Evolutionary conservation across 2,797 vertebrate species (phyloP).

Genomic region (Peromyscus attwateri): DNA sequence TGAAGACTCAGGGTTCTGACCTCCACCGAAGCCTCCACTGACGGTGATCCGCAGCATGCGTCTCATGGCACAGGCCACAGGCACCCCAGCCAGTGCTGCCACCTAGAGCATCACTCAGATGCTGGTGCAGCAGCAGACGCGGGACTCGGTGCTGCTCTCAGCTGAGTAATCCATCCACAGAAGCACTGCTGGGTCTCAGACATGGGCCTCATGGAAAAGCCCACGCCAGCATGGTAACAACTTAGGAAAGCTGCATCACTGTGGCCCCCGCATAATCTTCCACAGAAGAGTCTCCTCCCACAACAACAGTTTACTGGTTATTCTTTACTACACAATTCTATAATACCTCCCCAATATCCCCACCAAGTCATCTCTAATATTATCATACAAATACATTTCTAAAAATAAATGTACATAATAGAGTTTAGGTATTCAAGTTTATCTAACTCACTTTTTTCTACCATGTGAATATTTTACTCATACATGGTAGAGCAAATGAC

Average conservation of each 20-base stretch:
- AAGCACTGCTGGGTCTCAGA: not conserved
- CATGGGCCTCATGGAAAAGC: not conserved
- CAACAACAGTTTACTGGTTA: not conserved
- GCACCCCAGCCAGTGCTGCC: not conserved
- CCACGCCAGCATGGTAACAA: not conserved
- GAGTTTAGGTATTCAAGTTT: slow-evolving; percentile 54
- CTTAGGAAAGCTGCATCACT: not conserved
- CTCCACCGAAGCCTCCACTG: not conserved
- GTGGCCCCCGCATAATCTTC: not conserved
- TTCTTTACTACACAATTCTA: not conserved
- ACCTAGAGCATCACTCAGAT: too few relatives aligned
- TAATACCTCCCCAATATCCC: not conserved
- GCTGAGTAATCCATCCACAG: not conserved
- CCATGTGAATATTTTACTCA: slow-evolving; percentile 21
- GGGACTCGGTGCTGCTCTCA: not conserved
- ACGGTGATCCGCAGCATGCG: not conserved
- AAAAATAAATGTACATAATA: slow-evolving; percentile 13
- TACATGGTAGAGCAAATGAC: not conserved
- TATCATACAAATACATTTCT: slow-evolving; percentile 29
- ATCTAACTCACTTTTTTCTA: slow-evolving; percentile 44
- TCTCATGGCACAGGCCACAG: too few relatives aligned
- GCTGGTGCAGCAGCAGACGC: too few relatives aligned
- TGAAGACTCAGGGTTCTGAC: not conserved
- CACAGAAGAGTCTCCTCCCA: not conserved
- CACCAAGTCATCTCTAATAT: slow-evolving; percentile 23